A percentile compares a stretch with the other conserved stretches of the same genome.
Evolutionary conservation across 1,140 invertebrate species (phyloP).

Genomic region (Manduca sexta): DNA sequence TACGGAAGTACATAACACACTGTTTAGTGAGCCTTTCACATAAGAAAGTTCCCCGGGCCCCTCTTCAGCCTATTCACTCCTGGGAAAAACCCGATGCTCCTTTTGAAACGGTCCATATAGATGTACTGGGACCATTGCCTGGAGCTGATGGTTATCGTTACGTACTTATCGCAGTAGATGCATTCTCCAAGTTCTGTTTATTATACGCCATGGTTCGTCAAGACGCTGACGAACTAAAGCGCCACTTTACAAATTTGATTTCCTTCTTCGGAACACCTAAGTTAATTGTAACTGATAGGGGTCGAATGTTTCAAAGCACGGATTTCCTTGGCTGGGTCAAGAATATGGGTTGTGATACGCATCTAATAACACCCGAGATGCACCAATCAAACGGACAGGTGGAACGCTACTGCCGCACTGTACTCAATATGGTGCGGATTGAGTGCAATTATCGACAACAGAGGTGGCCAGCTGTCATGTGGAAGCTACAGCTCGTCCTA

Average conservation of each 20-base stretch:
- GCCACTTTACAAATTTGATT: slow-evolving; percentile 7
- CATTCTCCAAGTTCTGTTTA: slow-evolving; percentile 10
- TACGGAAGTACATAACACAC: slow-evolving; percentile 16
- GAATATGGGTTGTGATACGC: neutral
- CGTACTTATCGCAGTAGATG: slow-evolving; percentile 18
- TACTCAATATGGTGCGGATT: slow-evolving; percentile 21
- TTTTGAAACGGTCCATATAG: slow-evolving; percentile 22
- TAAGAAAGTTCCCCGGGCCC: slow-evolving; percentile 9
- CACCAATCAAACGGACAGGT: slow-evolving; percentile 28
- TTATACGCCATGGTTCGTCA: slow-evolving; percentile 10
- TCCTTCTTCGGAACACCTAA: slow-evolving; percentile 9
- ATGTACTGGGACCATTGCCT: slow-evolving; percentile 21
- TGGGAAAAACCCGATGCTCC: slow-evolving; percentile 19
- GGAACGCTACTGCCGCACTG: slow-evolving; percentile 22
- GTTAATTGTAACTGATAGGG: slow-evolving; percentile 5
- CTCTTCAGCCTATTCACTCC: slow-evolving; percentile 13
- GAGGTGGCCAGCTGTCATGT: neutral
- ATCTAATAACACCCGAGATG: slow-evolving; percentile 18
- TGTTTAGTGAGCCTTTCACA: slow-evolving; percentile 13
- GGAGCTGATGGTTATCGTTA: slow-evolving; percentile 5
- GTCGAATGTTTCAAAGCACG: neutral
- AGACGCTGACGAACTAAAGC: slow-evolving; percentile 9
- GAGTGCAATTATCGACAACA: neutral
- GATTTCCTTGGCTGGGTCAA: neutral
- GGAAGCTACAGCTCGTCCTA: slow-evolving; percentile 1